Evolutionary conservation across 2,113 vertebrate genomes (phyloP), one percentile per base, ranked within the genome.

Genomic region (Cervus canadensis): DNA sequence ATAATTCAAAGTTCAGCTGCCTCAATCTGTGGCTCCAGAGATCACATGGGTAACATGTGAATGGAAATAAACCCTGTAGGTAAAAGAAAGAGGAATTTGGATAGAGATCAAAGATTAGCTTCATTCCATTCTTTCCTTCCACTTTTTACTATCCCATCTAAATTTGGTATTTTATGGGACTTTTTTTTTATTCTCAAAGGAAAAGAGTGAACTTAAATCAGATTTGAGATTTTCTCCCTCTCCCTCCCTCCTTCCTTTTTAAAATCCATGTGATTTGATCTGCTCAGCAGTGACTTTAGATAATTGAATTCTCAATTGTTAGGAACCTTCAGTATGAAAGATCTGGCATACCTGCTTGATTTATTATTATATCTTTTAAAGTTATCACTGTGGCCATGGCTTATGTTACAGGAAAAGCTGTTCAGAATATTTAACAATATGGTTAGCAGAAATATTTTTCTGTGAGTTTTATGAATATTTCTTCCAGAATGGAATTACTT

Each of bases 11-110:
- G 91, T 97, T 89, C 16, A 86, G 3, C 89, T 97, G 82, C 93
- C 82, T 95, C 92, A 30, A 45, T 97, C 94, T 91, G 79, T 95
- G 82, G 95, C 90, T 98, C 89, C 36, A 6, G 97, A 98, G 94
- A 97, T 97, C 89, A 96, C 97, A 97, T 98, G 97, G 97, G 96
- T 50, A 98, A 96, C 92, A 97, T 98, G 94, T 98, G 98, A 98
- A 94, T 97, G 98, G 98, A 98, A 99, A 98, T 98, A 98, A 98
- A 97, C 97, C 98, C 97, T 98, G 88, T 97, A 99, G 98, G 98
- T 98, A 98, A 98, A 98, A 98, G 94, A 98, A 98, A 98, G 89
- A 96, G 98, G 98, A 98, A 99, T 98, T 98, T 99, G 98, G 98
- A 98, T 93, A 84, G 97, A 98, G 98, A 99, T 99, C 98, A 99